Evolutionary conservation across 2,888 invertebrate genomes (phyloP), one percentile per base, ranked within the genome.

Genomic region (Amitus sp.): DNA sequence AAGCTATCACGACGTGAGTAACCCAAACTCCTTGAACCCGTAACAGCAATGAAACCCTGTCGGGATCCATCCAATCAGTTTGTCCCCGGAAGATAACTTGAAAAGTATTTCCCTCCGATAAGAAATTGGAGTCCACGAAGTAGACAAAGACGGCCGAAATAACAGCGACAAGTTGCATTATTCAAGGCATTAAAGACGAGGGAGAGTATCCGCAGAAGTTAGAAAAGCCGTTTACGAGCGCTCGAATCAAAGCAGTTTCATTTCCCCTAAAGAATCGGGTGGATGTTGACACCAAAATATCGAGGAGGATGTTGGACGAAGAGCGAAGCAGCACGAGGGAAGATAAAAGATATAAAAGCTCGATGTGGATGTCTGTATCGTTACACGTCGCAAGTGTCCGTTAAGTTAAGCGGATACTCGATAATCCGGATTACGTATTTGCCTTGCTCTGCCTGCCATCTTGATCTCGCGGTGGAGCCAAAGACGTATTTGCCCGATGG

Each of bases 371-470:
- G 52, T 53, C 69, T 72, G 73, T 78, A 79, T 78, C 76, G 74
- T 70, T 76, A 68, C 65, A 61, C 70, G 70, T 69, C 75, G 74
- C 80, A 80, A 80, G 80, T 81, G 80, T 80, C 77, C 78, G 71
- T 72, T 75, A 70, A 75, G 73, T 75, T 80, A 81, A 81, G 80
- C 79, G 80, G 80, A 81, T 81, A 77, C 74, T 69, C 76, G 74
- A 78, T 81, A 81, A 81, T 80, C 79, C 81, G 80, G 80, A 81
- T 81, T 80, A 81, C 75, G 78, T 74, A 76, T 79, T 81, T 80
- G 76, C 77, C 71, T 20, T 68, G 72, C 73, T 73, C 73, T 66
- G 72, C 67, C 72, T 75, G 73, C 73, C 75, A 77, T 77, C 76
- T 75, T 74, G 76, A 78, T 80, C 79, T 57, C 63, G 65, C 70